Evolutionary conservation across 37 sponge, comb jelly and placozoan species (phyloP), one percentile per base, ranked within the genome.

Genomic region (Ianthella basta): DNA sequence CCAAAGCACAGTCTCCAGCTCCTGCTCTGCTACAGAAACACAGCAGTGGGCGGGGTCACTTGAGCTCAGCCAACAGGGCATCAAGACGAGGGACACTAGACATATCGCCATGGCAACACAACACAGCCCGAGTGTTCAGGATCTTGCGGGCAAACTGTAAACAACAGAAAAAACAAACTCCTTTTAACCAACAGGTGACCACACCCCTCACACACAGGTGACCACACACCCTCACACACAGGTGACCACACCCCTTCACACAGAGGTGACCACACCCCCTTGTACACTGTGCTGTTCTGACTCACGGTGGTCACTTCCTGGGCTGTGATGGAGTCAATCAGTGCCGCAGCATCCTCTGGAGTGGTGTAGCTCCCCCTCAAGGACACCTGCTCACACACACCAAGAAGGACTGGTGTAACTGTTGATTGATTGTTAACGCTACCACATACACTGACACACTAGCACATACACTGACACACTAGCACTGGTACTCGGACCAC

Each of bases 71-170:
- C 33, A 93, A 60, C 73, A 93, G 88, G 10, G 87, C 66, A 32
- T 93, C 90, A 36, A 89, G 73, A 20, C 91, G 29, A 56, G 90
- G 90, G 54, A 78, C 67, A 39, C 56, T 15, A 20, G 86, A 82
- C 27, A 93, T 74, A 41, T 93, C 81, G 56, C 94, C 94, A 85
- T 69, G 75, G 29, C 87, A 65, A 23, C 85, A 91, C 35, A 87
- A 55, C 0, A 82, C 87, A 20, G 94, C 44, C 4, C 84, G 79
- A 29, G 91, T 93, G 15, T 56, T 67, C 78, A 93, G 87, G 56
- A 89, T 84, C 53, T 59, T 59, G 50, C 75, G 72, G 20, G 91
- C 85, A 87, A 88, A 82, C 92, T 91, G 30, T 25, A 57, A 67
- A 6, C 36, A 24, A 12, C 64, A 73, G 23, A 55, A 34, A 38